A percentile compares a stretch with the other conserved stretches of the same genome.
Evolutionary conservation across 2,888 invertebrate species (phyloP).

Genomic region (Micoletzkya japonica): DNA sequence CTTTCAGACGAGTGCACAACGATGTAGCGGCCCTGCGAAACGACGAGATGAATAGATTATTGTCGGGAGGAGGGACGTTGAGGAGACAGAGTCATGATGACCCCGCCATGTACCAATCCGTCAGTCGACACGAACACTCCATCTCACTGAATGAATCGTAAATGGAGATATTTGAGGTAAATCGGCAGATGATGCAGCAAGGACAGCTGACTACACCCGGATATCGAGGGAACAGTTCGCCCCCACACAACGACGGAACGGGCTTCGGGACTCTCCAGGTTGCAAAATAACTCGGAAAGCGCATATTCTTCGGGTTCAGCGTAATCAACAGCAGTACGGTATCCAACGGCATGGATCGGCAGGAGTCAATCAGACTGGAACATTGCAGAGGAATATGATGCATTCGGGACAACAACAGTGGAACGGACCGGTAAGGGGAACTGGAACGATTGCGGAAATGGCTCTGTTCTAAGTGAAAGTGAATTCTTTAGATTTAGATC

Average conservation of each 20-base stretch:
- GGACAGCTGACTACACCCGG: conserved; percentile 19
- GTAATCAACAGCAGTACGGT: conserved; percentile 1
- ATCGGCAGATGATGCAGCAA: conserved; percentile 1
- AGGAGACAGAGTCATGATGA: conserved; percentile 19
- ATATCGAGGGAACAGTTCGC: conserved; percentile 20
- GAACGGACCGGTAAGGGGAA: neutral
- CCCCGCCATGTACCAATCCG: neutral
- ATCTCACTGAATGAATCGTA: too few relatives aligned
- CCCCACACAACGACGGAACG: neutral
- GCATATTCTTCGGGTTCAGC: neutral
- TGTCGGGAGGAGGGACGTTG: conserved; percentile 20
- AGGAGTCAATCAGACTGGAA: conserved; percentile 8
- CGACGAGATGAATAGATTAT: conserved; percentile 24
- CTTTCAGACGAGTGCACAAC: conserved; percentile 12
- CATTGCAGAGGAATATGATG: conserved; percentile 16
- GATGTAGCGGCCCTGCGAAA: neutral
- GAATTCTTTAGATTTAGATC: too few relatives aligned
- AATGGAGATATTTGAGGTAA: too few relatives aligned
- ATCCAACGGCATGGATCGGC: conserved; percentile 26
- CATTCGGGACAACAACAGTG: neutral
- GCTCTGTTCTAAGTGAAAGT: too few relatives aligned
- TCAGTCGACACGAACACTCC: neutral
- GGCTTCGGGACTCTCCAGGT: conserved; percentile 25
- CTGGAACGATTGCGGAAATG: too few relatives aligned
- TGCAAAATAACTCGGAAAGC: neutral